Conservation (phyloP, 2,113 vertebrate species). For the Ifrita kowaldi region DNA sequence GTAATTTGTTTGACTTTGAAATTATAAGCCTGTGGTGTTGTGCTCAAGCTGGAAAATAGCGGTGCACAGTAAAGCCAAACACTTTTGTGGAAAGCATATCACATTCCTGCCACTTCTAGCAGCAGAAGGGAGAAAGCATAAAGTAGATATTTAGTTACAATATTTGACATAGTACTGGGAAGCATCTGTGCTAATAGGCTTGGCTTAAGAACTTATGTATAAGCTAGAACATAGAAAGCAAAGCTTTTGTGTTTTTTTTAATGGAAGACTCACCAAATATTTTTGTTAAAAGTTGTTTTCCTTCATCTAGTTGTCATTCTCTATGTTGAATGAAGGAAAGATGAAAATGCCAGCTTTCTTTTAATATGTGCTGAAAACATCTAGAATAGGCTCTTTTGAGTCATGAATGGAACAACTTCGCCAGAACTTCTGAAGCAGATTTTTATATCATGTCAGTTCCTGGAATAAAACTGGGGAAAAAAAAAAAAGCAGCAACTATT, state of each 20-base stretch:
- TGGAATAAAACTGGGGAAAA: neutral
- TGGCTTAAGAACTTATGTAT: neutral
- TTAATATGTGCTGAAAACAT: neutral
- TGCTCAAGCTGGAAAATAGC: neutral
- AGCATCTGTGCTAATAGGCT: neutral
- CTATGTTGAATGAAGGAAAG: neutral
- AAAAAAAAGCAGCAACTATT: neutral
- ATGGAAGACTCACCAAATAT: neutral
- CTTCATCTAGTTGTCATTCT: neutral
- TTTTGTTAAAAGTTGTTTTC: neutral
- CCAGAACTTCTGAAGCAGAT: neutral
- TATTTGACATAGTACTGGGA: neutral
- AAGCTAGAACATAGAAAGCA: neutral
- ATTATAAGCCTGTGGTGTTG: neutral
- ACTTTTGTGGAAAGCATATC: neutral
- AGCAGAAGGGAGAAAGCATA: neutral
- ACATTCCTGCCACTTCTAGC: neutral
- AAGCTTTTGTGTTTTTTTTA: neutral
- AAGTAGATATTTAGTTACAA: neutral
- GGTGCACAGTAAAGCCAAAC: neutral
- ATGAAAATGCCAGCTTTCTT: neutral
- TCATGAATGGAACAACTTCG: neutral
- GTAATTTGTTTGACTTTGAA: neutral
- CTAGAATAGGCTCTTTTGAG: neutral
- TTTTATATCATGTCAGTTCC: neutral